Conservation (phyloP, 2,113 vertebrate species). For the Ginglymostoma cirratum region DNA sequence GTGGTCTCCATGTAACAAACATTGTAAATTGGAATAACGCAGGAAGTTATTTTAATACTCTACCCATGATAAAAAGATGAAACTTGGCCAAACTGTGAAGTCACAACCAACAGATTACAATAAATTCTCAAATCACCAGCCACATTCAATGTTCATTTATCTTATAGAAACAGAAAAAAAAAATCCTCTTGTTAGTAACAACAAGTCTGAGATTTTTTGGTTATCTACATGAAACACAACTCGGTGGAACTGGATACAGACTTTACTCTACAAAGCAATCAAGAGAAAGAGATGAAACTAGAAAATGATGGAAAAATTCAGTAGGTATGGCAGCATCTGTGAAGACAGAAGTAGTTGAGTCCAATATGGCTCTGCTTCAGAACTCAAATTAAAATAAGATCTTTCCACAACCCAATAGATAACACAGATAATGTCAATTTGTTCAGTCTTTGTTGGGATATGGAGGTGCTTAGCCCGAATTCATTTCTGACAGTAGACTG, state of each 20-base stretch:
- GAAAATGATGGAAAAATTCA: no score
- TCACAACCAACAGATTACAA: neutral
- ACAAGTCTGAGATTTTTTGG: neutral
- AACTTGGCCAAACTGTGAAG: neutral
- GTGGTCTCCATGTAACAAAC: neutral
- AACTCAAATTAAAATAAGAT: neutral
- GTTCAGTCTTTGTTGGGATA: neutral
- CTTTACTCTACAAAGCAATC: neutral
- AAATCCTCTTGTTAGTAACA: neutral
- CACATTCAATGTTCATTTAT: neutral
- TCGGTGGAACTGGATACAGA: neutral
- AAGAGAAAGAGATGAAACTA: neutral
- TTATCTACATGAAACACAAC: neutral
- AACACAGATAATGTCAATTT: neutral
- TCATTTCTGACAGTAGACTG: neutral
- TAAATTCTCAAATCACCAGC: neutral
- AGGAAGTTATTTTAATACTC: neutral
- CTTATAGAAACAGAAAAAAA: neutral
- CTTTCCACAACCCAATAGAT: neutral
- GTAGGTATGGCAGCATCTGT: no score
- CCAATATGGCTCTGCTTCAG: no score
- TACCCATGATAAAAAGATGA: neutral
- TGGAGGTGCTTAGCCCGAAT: neutral
- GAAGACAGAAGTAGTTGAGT: no score
- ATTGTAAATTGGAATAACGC: neutral